These are phyloP conservation scores for Diachrysia chrysitis DNA, from an alignment of 2,888 invertebrate species.

Conservation along the genomic window DNA sequence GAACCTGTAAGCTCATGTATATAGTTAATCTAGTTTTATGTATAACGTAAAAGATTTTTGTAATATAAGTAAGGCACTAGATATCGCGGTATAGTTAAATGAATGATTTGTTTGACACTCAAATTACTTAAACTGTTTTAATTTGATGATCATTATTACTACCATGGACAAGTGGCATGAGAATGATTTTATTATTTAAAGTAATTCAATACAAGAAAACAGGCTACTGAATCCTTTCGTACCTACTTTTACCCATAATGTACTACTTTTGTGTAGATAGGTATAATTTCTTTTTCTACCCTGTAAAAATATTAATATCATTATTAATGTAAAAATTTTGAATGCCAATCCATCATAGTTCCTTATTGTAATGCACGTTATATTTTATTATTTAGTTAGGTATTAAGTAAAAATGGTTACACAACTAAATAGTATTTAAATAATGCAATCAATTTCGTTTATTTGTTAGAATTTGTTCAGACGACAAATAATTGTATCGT, in stretches of 20 bases:
- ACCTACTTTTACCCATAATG: no score
- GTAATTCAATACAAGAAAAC: not conserved
- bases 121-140: not conserved
- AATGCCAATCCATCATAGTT: constrained; percentile 20
- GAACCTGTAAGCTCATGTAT: constrained; percentile 21
- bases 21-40: constrained; percentile 20
- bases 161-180: not conserved
- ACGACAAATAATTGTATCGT: not conserved
- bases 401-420: constrained; percentile 25
- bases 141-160: not conserved
- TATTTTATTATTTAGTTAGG: constrained; percentile 24
- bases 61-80: not conserved
- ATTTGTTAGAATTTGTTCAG: not conserved
- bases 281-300: no score
- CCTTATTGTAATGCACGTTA: constrained; percentile 39
- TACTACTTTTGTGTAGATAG: no score
- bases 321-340: not conserved
- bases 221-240: no score
- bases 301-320: no score
- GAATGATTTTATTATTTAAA: not conserved
- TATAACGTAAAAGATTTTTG: constrained; percentile 6
- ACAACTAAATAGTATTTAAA: constrained; percentile 14
- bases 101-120: not conserved
- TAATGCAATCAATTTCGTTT: constrained; percentile 3
- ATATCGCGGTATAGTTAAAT: not conserved